These are phyloP conservation scores for Drosophila orena DNA, from an alignment of 1,140 invertebrate species.

Conservation along the genomic window DNA sequence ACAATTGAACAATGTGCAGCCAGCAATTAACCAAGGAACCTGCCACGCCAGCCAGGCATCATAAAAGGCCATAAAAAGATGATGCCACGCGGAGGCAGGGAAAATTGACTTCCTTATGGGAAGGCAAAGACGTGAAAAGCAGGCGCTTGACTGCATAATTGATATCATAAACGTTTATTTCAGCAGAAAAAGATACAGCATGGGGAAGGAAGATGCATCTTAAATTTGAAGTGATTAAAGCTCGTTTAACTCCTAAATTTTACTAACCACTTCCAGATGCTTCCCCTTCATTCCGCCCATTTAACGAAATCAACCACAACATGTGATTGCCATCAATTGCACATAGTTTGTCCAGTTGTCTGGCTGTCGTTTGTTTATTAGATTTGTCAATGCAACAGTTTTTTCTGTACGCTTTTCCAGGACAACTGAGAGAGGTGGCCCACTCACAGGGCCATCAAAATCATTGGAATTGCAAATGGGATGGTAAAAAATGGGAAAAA, in stretches of 20 bases:
- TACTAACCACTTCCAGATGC: not conserved
- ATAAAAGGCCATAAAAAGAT: slow-evolving; percentile 30
- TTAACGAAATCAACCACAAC: slow-evolving; percentile 6
- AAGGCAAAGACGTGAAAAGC: not conserved
- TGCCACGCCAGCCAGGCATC: slow-evolving; percentile 8
- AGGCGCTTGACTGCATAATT: not conserved
- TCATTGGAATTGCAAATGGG: slow-evolving; percentile 81
- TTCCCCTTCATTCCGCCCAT: not conserved
- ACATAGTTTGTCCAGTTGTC: slow-evolving; percentile 29
- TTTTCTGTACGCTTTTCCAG: slow-evolving; percentile 26
- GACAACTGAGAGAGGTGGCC: slow-evolving; percentile 5
- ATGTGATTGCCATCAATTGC: slow-evolving; percentile 50
- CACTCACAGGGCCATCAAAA: slow-evolving; percentile 52
- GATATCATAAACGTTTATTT: slow-evolving; percentile 1
- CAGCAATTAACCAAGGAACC: slow-evolving; percentile 61
- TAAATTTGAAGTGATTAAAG: no score
- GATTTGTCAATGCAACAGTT: slow-evolving; percentile 77
- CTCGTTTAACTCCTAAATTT: not conserved
- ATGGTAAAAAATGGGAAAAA: slow-evolving; percentile 45
- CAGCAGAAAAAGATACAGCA: not conserved
- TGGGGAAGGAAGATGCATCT: not conserved
- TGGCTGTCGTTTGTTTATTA: slow-evolving; percentile 73
- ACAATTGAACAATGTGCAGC: slow-evolving; percentile 79
- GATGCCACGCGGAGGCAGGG: slow-evolving; percentile 9
- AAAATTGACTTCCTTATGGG: slow-evolving; percentile 24